Conservation (phyloP, 1,140 invertebrate genomes). For the Trachelipus rathkii region DNA sequence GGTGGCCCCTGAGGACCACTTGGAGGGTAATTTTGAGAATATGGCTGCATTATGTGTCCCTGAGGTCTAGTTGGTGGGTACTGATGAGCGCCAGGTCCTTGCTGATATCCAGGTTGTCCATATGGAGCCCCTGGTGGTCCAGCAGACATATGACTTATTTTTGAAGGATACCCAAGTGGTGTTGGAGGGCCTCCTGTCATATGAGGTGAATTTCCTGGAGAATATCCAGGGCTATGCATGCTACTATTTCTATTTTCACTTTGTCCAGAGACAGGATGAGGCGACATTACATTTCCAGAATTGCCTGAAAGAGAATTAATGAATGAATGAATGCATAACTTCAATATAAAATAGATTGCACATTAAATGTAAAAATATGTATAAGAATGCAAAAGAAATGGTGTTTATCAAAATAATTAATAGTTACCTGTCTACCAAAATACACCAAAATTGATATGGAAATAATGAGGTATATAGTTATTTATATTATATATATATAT, state of each 20-base stretch:
- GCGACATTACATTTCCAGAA: not conserved
- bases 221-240: not conserved
- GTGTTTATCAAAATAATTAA: too few relatives aligned
- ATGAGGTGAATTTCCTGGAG: not conserved
- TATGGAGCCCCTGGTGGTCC: conserved; percentile 6
- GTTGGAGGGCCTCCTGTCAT: not conserved
- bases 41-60: conserved; percentile 48
- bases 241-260: not conserved
- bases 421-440: too few relatives aligned
- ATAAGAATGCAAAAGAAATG: too few relatives aligned
- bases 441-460: too few relatives aligned
- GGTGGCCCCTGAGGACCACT: conserved; percentile 48
- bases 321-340: too few relatives aligned
- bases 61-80: conserved; percentile 56
- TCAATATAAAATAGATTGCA: too few relatives aligned
- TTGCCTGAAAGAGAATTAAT: not conserved
- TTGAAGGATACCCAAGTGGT: not conserved
- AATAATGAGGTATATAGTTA: too few relatives aligned
- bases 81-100: conserved; percentile 56
- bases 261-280: not conserved
- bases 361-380: too few relatives aligned
- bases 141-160: conserved; percentile 2
- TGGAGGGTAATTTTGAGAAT: conserved; percentile 56
- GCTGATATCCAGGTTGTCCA: conserved; percentile 43
- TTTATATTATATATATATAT: too few relatives aligned